Base-by-base conservation (phyloP, 2,113 vertebrate genomes). In the Thomomys bottae region DNA sequence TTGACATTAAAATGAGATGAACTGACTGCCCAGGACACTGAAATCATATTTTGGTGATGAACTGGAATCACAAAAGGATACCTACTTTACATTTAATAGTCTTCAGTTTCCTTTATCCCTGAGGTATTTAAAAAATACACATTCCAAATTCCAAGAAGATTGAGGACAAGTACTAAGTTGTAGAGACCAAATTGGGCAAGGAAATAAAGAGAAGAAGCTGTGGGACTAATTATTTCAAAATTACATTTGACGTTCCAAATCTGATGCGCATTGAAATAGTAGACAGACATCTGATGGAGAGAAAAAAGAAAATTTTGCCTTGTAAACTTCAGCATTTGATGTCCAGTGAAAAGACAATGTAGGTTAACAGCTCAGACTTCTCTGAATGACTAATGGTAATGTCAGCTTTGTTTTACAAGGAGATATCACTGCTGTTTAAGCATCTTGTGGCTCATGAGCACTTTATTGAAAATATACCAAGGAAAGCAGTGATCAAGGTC, bases 391-490 rank as follows among this genome's bases (percentile, higher is more conserved):
- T 92, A 61, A 70, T 95, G 85, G 75, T 66, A 96, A 83, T 49
- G 73, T 94, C 94, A 95, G 66, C 84, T 84, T 57, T 28, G 85
- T 81, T 86, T 97, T 82, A 90, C 80, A 94, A 66, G 70, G 77
- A 96, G 61, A 42, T 89, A 87, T 80, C 42, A 36, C n/a, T 63
- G 34, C 61, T 90, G 40, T 30, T 92, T 71, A 95, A 84, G 68
- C 76, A 79, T 96, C 95, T 77, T 73, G 67, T 94, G 92, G 32
- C 18, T 94, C 17, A 57, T 85, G 63, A 93, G 38, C 0, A 5
- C 76, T 36, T 95, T 94, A 94, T 63, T n/a, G 36, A 73, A 94
- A 95, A 84, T 42, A 85, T 11, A 93, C 18, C 93, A 94, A 97
- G 28, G 63, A 93, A 94, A 92, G 1, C 12, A 88, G 9, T 28